Percentiles rank a stretch among this genome's conserved stretches.
Evolutionary conservation across 2,797 vertebrate genomes (phyloP).

Genomic region (Tiaroga cobitis): DNA sequence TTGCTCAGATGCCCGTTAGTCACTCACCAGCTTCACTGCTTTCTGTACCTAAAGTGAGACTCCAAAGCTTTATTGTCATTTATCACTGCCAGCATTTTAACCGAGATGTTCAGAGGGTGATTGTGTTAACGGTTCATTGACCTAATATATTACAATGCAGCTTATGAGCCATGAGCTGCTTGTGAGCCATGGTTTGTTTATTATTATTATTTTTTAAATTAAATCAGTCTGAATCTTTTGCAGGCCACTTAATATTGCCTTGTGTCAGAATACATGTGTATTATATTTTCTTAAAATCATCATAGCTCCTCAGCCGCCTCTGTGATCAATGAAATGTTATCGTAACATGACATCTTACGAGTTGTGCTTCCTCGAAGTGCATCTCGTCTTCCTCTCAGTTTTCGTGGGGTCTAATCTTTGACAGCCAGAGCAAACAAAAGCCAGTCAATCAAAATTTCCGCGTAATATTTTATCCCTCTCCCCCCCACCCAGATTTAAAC

Average conservation of each 20-base stretch:
- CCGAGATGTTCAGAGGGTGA: neutral
- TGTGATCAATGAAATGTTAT: constrained; percentile 25
- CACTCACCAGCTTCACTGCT: constrained; percentile 4
- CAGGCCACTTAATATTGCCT: neutral
- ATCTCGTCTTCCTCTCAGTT: neutral
- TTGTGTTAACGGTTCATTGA: constrained; percentile 13
- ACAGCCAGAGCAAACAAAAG: constrained; percentile 21
- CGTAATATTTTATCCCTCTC: constrained; percentile 32
- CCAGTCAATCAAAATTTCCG: constrained; percentile 49
- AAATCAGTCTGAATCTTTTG: neutral
- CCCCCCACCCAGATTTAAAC: constrained; percentile 53
- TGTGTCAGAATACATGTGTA: constrained; percentile 2
- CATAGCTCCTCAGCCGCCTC: neutral
- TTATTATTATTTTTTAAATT: neutral
- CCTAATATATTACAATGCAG: constrained; percentile 9
- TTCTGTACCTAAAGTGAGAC: constrained; percentile 17
- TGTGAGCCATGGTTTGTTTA: neutral
- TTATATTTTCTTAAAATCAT: neutral
- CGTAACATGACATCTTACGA: constrained; percentile 9
- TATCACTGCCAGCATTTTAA: neutral
- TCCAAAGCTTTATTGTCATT: constrained; percentile 1
- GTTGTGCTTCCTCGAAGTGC: neutral
- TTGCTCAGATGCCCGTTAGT: neutral
- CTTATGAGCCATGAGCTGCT: neutral
- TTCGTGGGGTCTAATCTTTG: constrained; percentile 25